Evolutionary conservation across 2,888 invertebrate genomes (phyloP), one percentile per base, ranked within the genome.

Genomic region (Pristionchus maxplancki): DNA sequence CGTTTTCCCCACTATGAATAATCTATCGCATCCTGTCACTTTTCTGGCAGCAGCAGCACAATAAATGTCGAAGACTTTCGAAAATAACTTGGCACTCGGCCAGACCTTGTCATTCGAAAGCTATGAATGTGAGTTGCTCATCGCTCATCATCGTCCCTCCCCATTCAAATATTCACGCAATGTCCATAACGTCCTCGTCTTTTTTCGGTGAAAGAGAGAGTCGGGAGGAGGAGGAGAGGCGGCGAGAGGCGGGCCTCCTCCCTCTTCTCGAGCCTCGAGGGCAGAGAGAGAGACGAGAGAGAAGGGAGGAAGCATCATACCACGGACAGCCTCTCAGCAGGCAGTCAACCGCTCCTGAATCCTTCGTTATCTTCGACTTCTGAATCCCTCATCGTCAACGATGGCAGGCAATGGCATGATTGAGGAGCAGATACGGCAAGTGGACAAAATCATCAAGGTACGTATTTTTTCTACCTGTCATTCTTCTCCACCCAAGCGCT

Each of bases 401-500:
- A 90, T 90, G 90, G 87, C 83, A 31, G 67, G 28, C 64, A 89
- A 86, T 71, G 90, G 90, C 44, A 93, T 92, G 53, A 92, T 92
- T 81, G 92, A 92, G 86, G 92, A 92, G 48, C 92, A 92, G 89
- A 92, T 92, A 37, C 90, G 92, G n/a, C 89, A 90, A 17, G 92
- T 92, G 74, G 92, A 92, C 85, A 89, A 89, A 53, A 89, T 92
- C 34, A 88, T 91, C 34, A 92, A 92, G 91, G 92, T 91, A 44
- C 8, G 91, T 89, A 15, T 53, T 53, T 83, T 20, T 83, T 78
- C 40, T 31, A 5, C 4, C 31, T 17, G 13, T 17, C 11, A 34
- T 71, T 34, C 31, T 58, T 58, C 58, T n/a, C 24, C 58, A 58
- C 8, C 58, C 58, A 58, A 8, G 24, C 58, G 58, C 58, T n/a